A percentile compares a stretch with the other conserved stretches of the same genome.
These are phyloP conservation scores for Tychaedon coryphoeus DNA, from an alignment of 2,113 vertebrate genomes.

Conservation along the genomic window DNA sequence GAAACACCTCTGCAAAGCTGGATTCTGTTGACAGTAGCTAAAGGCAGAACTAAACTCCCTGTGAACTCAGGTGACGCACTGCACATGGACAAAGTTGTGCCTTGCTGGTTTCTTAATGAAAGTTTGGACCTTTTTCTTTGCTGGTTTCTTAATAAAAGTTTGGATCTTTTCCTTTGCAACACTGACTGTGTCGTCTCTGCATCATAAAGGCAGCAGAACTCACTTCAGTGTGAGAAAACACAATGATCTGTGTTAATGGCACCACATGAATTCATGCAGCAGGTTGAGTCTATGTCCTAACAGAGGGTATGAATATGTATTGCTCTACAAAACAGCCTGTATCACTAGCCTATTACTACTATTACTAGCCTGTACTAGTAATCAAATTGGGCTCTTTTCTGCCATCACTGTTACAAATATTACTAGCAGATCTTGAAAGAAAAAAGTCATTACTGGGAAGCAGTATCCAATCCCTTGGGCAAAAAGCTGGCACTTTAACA, in stretches of 20 bases:
- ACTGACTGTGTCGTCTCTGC: not conserved
- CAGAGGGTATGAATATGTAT: not conserved
- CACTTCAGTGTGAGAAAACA: not conserved
- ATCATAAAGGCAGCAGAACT: not conserved
- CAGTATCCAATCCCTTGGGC: not conserved
- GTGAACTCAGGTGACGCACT: not conserved
- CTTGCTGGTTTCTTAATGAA: slow-evolving; percentile 49
- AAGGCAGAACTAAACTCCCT: not conserved
- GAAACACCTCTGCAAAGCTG: not conserved
- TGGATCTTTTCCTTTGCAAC: not conserved
- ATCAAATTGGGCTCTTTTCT: not conserved
- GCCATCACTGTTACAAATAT: rapidly evolving
- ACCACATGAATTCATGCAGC: not conserved
- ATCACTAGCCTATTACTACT: not conserved
- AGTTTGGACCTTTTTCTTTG: not conserved
- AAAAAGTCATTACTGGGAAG: not conserved
- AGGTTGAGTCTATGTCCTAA: not conserved
- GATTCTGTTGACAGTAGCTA: not conserved
- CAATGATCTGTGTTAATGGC: not conserved
- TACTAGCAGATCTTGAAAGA: not conserved
- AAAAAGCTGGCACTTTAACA: not conserved
- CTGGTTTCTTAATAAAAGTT: slow-evolving; percentile 43
- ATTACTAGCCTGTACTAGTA: not conserved
- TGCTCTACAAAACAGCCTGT: not conserved
- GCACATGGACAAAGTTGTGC: not conserved